Base-by-base conservation (phyloP, 2,888 invertebrate species). In the Melanotus villosus region DNA sequence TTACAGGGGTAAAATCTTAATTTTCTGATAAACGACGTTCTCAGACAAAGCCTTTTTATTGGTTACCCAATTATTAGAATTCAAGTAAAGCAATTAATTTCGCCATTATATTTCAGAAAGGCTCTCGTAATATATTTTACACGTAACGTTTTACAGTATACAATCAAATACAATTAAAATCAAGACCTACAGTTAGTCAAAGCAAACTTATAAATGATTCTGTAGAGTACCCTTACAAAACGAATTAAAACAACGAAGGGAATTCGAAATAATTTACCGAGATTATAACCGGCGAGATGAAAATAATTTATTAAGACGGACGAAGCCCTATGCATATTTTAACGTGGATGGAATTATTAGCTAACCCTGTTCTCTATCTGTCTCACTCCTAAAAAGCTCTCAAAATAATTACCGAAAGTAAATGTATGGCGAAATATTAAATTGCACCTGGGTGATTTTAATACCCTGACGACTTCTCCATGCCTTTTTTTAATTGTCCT, bases 291-390 rank as follows among this genome's bases (percentile, higher is more conserved):
- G 36, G 47, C 36, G 52, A 52, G 62, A 50, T 52, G 62, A 50
- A 62, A 62, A 62, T 62, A 62, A 62, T 62, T 62, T 62, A 62
- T 62, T 62, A 62, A 62, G 62, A 62, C 36, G 62, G 52, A 52
- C 62, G 52, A 21, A 38, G 26, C 52, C 38, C 52, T 18, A 32
- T 50, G 50, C 50, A 62, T 50, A 62, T 62, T 62, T 62, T 50
- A 62, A 21, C 19, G 12, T n/a, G 45, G 30, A 47, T 60, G 38
- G 59, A 60, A 60, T 60, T 60, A 60, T 60, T 45, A 58, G 59
- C 47, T 32, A 60, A 47, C 59, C 59, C 52, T 32, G 30, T 10
- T 26, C 34, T 14, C 16, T 16, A n/a, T 43, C n/a, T 10, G 1
- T 19, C 43, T 50, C 14, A 6, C 26, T 23, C 23, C 12, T 50